A percentile compares a stretch with the other conserved stretches of the same genome.
These are phyloP conservation scores for Clostera curtula DNA, from an alignment of 2,888 invertebrate genomes.

Conservation along the genomic window DNA sequence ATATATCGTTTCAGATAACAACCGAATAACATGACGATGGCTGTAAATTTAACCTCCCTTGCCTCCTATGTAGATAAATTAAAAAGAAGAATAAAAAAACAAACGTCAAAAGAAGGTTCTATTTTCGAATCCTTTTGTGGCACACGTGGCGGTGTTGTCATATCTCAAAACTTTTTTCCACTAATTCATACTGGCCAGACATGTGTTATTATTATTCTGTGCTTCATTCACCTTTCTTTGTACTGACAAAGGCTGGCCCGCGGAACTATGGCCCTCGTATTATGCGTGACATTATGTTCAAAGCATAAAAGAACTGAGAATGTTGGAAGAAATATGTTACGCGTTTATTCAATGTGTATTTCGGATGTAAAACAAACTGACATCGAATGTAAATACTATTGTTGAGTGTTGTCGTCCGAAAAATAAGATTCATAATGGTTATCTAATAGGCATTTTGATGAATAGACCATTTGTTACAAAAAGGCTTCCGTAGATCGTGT, in stretches of 20 bases:
- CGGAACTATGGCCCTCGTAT: conserved; percentile 60
- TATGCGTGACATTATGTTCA: conserved; percentile 62
- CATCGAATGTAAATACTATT: conserved; percentile 73
- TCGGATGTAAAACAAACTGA: conserved; percentile 73
- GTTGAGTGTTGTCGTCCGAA: conserved; percentile 63
- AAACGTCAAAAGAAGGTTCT: conserved; percentile 35
- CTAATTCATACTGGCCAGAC: conserved; percentile 54
- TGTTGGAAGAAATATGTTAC: conserved; percentile 63
- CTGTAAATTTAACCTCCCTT: conserved; percentile 7
- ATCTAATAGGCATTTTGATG: conserved; percentile 60
- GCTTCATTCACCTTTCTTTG: conserved; percentile 66
- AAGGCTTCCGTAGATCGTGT: conserved; percentile 24
- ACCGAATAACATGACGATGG: conserved; percentile 16
- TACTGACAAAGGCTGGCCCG: conserved; percentile 50
- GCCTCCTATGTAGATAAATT: too few relatives aligned
- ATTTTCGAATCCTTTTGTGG: conserved; percentile 42
- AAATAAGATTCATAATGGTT: conserved; percentile 63
- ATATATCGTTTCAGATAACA: conserved; percentile 26
- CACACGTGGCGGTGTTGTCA: conserved; percentile 66
- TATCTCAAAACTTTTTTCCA: conserved; percentile 49
- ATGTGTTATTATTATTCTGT: conserved; percentile 63
- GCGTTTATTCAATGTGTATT: conserved; percentile 66
- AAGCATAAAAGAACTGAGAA: conserved; percentile 56
- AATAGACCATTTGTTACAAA: conserved; percentile 37
- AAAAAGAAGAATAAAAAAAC: conserved; percentile 24